These are phyloP conservation scores for Wiebesia pumilae DNA, from an alignment of 1,140 invertebrate species.

Conservation along the genomic window DNA sequence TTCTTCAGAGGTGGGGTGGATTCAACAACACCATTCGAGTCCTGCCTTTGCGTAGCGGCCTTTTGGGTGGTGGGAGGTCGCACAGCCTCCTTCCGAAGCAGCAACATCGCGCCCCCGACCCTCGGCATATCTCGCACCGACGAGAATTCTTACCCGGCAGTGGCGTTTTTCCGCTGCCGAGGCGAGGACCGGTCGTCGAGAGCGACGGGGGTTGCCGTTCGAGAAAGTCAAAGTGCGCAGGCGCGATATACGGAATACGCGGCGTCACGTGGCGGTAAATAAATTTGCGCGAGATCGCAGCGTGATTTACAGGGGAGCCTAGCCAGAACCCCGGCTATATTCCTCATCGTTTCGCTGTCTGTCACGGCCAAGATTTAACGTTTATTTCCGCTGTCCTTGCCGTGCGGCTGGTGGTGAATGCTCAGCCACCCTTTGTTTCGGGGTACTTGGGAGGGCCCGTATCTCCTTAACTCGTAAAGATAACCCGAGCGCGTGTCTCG, in stretches of 20 bases:
- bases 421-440: constrained; percentile 30
- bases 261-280: background rate
- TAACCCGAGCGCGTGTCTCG: constrained; percentile 64
- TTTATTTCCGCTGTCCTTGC: constrained; percentile 66
- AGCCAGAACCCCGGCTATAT: background rate
- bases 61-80: constrained; percentile 44
- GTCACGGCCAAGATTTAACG: constrained; percentile 68
- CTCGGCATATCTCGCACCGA: too few species aligned
- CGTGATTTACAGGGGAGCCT: background rate
- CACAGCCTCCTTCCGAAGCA: background rate
- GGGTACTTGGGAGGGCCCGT: constrained; percentile 50
- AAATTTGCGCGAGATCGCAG: background rate
- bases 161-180: background rate
- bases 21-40: constrained; percentile 68
- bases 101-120: background rate
- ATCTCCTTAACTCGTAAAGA: constrained; percentile 71
- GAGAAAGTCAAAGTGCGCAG: background rate
- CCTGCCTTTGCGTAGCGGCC: constrained; percentile 56
- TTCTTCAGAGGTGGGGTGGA: constrained; percentile 59
- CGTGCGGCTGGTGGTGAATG: background rate
- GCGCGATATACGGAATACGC: too few species aligned
- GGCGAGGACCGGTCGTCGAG: background rate
- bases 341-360: constrained; percentile 57
- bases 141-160: background rate
- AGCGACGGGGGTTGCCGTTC: background rate